Conservation (phyloP, 2,113 vertebrate genomes). For the Lichenostomus cassidix region DNA sequence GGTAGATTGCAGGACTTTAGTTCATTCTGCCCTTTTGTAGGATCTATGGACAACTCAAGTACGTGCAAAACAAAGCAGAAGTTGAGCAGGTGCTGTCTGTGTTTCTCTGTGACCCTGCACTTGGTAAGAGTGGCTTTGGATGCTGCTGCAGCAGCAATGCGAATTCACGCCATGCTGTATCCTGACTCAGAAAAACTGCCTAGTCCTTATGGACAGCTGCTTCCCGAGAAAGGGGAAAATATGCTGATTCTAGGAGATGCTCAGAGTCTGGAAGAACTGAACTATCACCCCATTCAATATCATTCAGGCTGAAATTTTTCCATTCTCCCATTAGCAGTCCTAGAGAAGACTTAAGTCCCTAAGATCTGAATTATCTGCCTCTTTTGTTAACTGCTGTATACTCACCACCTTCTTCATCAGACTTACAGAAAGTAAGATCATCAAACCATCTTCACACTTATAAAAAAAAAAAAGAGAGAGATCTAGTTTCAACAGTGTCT, state of each 20-base stretch:
- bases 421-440: background rate
- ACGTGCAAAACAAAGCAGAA: background rate
- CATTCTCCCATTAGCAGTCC: background rate
- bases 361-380: background rate
- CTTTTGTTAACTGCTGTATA: background rate
- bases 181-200: background rate
- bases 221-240: background rate
- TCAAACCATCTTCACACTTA: background rate
- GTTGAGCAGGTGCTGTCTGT: background rate
- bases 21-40: background rate
- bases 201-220: background rate
- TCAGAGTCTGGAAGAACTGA: background rate
- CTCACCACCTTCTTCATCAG: background rate
- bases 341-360: background rate
- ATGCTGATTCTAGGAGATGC: background rate
- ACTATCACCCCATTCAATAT: background rate
- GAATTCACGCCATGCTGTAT: background rate
- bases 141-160: background rate
- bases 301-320: background rate
- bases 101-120: background rate
- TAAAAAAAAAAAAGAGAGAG: background rate
- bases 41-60: rapidly evolving
- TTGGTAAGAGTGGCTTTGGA: background rate
- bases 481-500: background rate
- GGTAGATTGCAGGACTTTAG: background rate